These are phyloP conservation scores for Setipinna tenuifilis DNA, from an alignment of 2,797 vertebrate genomes.

Conservation along the genomic window DNA sequence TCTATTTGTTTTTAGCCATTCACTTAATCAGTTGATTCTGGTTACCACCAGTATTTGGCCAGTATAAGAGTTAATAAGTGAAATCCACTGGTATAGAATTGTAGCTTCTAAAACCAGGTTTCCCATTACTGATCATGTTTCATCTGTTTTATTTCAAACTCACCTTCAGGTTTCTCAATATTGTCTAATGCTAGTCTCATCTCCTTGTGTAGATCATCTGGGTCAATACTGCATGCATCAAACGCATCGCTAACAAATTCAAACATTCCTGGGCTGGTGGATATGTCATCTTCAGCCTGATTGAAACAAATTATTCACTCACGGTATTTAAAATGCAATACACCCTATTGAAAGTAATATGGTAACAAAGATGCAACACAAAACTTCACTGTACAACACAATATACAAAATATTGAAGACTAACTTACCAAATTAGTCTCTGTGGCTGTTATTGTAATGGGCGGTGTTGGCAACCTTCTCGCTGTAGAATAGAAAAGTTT, in stretches of 20 bases:
- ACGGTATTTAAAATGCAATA: background rate
- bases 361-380: background rate
- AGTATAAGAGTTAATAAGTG: too few relatives aligned
- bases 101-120: too few relatives aligned
- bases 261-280: constrained; percentile 91
- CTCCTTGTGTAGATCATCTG: constrained; percentile 93
- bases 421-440: constrained; percentile 67
- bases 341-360: background rate
- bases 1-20: too few relatives aligned
- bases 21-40: too few relatives aligned
- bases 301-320: background rate
- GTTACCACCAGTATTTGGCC: too few relatives aligned
- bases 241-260: constrained; percentile 98
- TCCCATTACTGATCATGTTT: background rate
- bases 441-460: constrained; percentile 69
- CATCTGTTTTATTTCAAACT: constrained; percentile 27
- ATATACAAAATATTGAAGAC: too few relatives aligned
- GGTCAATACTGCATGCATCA: constrained; percentile 85
- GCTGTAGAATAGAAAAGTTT: background rate
- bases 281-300: constrained; percentile 92
- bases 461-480: constrained; percentile 69
- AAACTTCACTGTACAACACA: background rate
- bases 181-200: constrained; percentile 96
- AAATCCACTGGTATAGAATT: too few relatives aligned
- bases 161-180: constrained; percentile 86